Evolutionary conservation across 1,140 invertebrate species (phyloP).

Genomic region (Drosophila rufa): DNA sequence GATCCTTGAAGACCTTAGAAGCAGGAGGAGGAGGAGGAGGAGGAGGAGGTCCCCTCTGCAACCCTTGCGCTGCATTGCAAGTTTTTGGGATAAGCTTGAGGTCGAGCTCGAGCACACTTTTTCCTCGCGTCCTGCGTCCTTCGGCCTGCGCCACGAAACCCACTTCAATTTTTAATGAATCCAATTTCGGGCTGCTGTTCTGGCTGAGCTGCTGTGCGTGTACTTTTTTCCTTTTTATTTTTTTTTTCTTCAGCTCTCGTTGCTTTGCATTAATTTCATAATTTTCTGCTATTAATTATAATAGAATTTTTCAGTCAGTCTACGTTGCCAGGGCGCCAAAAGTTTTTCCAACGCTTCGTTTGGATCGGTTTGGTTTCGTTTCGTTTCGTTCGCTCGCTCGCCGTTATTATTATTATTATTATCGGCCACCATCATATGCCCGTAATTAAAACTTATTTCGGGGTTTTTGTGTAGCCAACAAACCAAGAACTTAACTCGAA

Average conservation of each 20-base stretch:
- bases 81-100: constrained; percentile 62
- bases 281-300: constrained; percentile 83
- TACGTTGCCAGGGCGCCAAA: constrained; percentile 75
- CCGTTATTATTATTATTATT: constrained; percentile 64
- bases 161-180: constrained; percentile 83
- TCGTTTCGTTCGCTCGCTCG: constrained; percentile 17
- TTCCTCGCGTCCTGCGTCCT: constrained; percentile 10
- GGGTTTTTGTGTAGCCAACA: constrained; percentile 77
- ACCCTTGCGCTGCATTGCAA: constrained; percentile 45
- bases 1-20: constrained; percentile 15
- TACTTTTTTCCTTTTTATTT: not conserved
- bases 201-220: constrained; percentile 42
- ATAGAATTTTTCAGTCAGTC: constrained; percentile 83
- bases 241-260: constrained; percentile 19
- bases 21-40: not conserved
- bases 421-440: constrained; percentile 82
- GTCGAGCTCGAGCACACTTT: constrained; percentile 26
- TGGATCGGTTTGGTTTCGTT: constrained; percentile 30
- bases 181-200: constrained; percentile 65
- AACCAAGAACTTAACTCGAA: constrained; percentile 78
- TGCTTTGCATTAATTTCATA: constrained; percentile 81
- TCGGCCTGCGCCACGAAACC: constrained; percentile 40
- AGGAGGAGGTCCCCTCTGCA: constrained; percentile 2
- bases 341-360: constrained; percentile 51
- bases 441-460: constrained; percentile 83